These are phyloP conservation scores for Zophobas morio DNA, from an alignment of 1,140 invertebrate genomes.

Conservation along the genomic window DNA sequence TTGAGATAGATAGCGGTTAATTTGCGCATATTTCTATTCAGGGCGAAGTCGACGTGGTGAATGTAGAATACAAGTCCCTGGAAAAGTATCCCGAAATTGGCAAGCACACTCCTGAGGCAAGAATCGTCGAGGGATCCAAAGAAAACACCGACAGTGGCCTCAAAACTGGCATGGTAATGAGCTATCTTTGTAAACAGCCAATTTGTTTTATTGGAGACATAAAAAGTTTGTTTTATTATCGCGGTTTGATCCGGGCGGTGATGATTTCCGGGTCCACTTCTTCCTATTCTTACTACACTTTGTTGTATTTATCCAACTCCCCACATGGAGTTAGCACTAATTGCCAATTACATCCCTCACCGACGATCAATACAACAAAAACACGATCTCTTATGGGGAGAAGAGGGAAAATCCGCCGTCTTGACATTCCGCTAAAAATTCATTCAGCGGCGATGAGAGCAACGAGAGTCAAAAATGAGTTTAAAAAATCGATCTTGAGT, in stretches of 20 bases:
- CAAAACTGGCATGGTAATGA: conserved; percentile 51
- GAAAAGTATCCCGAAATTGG: conserved; percentile 53
- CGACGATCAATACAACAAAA: conserved; percentile 33
- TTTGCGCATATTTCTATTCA: neutral
- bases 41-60: conserved; percentile 2
- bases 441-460: too few relatives aligned
- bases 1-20: too few relatives aligned
- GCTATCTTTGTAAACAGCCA: neutral
- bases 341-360: conserved; percentile 42
- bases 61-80: conserved; percentile 62
- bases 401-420: too few relatives aligned
- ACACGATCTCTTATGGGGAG: neutral
- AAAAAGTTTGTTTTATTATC: conserved; percentile 23
- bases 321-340: conserved; percentile 31
- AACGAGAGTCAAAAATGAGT: too few relatives aligned
- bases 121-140: conserved; percentile 42
- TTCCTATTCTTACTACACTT: conserved; percentile 21
- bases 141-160: conserved; percentile 2
- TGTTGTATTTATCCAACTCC: conserved; percentile 26
- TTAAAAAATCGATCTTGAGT: too few relatives aligned
- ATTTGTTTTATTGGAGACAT: neutral
- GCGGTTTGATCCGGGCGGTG: conserved; percentile 1
- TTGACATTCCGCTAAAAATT: too few relatives aligned
- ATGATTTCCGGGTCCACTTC: neutral
- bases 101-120: conserved; percentile 26